Percentiles rank a stretch among this genome's conserved stretches.
Evolutionary conservation across 23 tunicate species (phyloP).

Genomic region (Ciona savignyi): DNA sequence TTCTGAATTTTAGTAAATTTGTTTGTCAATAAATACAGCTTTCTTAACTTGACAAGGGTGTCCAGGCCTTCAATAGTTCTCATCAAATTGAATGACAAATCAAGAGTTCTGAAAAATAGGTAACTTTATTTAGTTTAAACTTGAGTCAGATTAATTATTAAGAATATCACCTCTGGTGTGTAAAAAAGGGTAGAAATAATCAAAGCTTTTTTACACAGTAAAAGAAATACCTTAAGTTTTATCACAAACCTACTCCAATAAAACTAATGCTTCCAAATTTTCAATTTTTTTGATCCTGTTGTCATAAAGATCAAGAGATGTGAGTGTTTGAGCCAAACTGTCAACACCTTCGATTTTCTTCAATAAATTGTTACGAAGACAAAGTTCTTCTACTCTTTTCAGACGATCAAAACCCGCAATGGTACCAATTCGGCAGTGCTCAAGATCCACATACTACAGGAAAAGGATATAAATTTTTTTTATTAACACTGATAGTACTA

Average conservation of each 20-base stretch:
- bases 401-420: slow-evolving; percentile 72
- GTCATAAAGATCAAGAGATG: slow-evolving; percentile 81
- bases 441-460: slow-evolving; percentile 70
- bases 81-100: slow-evolving; percentile 75
- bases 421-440: slow-evolving; percentile 75
- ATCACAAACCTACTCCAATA: slow-evolving; percentile 46
- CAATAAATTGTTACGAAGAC: slow-evolving; percentile 70
- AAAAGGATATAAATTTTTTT: not conserved
- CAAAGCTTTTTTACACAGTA: no score
- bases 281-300: slow-evolving; percentile 80
- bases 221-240: no score
- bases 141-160: not conserved
- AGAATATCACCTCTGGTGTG: no score
- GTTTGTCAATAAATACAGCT: slow-evolving; percentile 66
- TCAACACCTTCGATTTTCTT: slow-evolving; percentile 59
- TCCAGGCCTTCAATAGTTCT: slow-evolving; percentile 68
- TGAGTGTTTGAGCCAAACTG: slow-evolving; percentile 44
- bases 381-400: slow-evolving; percentile 58
- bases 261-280: slow-evolving; percentile 43
- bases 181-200: no score
- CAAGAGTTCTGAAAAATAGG: slow-evolving; percentile 31
- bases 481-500: not conserved
- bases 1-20: slow-evolving; percentile 75
- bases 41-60: slow-evolving; percentile 32
- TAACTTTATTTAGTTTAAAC: not conserved